Evolutionary conservation across 2,797 vertebrate species (phyloP), one percentile per base, ranked within the genome.

Genomic region (Sarcophilus harrisii): DNA sequence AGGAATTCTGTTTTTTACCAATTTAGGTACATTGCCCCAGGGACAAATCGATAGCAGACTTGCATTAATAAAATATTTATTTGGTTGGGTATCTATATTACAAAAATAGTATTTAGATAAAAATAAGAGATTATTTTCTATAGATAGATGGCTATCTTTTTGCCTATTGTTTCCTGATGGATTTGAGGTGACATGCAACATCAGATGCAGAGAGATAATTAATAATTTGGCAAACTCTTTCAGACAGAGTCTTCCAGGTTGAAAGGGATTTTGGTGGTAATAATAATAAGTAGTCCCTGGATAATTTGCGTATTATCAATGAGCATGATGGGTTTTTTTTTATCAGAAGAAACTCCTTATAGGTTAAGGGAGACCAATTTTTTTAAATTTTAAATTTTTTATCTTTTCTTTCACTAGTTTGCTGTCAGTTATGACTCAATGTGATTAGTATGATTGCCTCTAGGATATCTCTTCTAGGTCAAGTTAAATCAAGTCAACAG

Each of bases 71-170:
- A 81, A 66, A 21, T 93, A 0, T 11, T 29, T n/a, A 62, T 91
- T 5, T 96, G n/a, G 24, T 81, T 96, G 93, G 60, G 1, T 92
- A 90, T 66, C 87, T 93, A 49, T 21, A 92, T 81, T 0, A 24
- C 57, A 28, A 1, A 92, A 14, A 45, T 21, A 32, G 57, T 60
- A 8, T 95, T 55, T 94, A n/a, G 12, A 81, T 73, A 81, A 81
- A 81, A 3, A 2, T n/a, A 38, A 81, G 18, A 81, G n/a, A 2
- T 45, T 38, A 9, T 45, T 81, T 81, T 38, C n/a, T 12, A 52
- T 52, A 52, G 5, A 52, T 52, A 52, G 52, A 52, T 5, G 6
- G 52, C 4, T 52, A 52, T 52, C 52, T 5, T 55, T 55, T 55
- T 55, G 54, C 66, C 66, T 2, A 21, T 73, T 32, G 16, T 73